These are phyloP conservation scores for Rhodinocichla rosea DNA, from an alignment of 2,113 vertebrate genomes.

Conservation along the genomic window DNA sequence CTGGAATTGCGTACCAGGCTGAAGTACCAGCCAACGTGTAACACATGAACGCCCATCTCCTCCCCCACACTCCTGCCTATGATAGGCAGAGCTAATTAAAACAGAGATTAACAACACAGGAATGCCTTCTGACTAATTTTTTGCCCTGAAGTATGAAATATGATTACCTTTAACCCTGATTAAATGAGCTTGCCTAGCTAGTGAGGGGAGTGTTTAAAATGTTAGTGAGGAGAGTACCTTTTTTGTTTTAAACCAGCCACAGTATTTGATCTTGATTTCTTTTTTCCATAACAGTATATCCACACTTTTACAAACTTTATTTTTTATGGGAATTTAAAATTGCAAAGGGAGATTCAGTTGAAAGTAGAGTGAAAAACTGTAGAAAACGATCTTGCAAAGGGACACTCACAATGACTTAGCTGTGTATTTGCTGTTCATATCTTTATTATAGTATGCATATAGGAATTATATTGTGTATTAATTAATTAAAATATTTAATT, in stretches of 20 bases:
- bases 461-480: not conserved
- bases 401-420: not conserved
- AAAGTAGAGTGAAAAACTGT: not conserved
- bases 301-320: not conserved
- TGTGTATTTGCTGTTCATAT: not conserved
- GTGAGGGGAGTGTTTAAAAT: not conserved
- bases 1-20: not conserved
- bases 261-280: not conserved
- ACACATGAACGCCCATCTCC: not conserved
- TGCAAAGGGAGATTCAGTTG: not conserved
- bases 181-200: not conserved
- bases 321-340: not conserved
- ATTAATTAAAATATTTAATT: not conserved
- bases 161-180: not conserved
- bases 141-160: slow-evolving; percentile 4
- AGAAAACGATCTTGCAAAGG: not conserved
- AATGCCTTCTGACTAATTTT: slow-evolving; percentile 27
- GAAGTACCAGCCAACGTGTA: not conserved
- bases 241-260: not conserved
- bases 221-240: not conserved
- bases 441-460: not conserved
- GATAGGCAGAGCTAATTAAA: slow-evolving; percentile 16
- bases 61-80: not conserved
- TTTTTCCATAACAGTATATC: not conserved
- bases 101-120: not conserved